These are phyloP conservation scores for Gorsachius goisagi DNA, from an alignment of 2,113 vertebrate genomes.

Conservation along the genomic window DNA sequence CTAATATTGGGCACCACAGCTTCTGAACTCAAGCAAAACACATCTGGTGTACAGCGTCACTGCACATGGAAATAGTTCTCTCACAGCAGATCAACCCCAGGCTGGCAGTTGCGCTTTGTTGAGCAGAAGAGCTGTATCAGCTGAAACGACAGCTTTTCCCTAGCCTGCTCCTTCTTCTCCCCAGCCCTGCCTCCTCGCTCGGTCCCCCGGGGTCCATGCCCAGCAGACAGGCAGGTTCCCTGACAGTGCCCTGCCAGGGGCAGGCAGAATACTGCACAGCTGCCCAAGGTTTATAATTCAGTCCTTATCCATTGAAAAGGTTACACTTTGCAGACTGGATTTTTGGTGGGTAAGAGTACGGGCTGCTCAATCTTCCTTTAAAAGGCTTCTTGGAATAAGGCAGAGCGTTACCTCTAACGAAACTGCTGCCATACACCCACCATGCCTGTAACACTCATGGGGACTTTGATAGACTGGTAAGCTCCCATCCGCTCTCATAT, in stretches of 20 bases:
- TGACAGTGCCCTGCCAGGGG: not conserved
- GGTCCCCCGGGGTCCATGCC: rapidly evolving
- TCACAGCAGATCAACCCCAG: not conserved
- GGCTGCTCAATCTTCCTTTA: not conserved
- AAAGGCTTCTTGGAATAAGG: not conserved
- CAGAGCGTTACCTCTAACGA: not conserved
- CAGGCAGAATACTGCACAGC: not conserved
- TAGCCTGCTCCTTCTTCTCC: not conserved
- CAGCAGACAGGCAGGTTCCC: not conserved
- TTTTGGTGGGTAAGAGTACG: not conserved
- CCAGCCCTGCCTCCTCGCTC: rapidly evolving
- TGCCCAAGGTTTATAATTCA: not conserved
- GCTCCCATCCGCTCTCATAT: not conserved
- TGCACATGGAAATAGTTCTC: not conserved
- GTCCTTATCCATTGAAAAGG: not conserved
- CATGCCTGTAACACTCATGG: not conserved
- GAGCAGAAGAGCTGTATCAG: not conserved
- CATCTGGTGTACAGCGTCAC: not conserved
- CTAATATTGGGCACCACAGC: not conserved
- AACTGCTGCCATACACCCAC: not conserved
- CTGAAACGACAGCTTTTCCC: not conserved
- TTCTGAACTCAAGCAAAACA: not conserved
- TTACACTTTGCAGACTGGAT: not conserved
- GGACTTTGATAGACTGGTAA: not conserved
- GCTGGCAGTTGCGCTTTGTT: not conserved